These are phyloP conservation scores for Porites evermanni DNA, from an alignment of 92 coral and sea anemone genomes.

Conservation along the genomic window DNA sequence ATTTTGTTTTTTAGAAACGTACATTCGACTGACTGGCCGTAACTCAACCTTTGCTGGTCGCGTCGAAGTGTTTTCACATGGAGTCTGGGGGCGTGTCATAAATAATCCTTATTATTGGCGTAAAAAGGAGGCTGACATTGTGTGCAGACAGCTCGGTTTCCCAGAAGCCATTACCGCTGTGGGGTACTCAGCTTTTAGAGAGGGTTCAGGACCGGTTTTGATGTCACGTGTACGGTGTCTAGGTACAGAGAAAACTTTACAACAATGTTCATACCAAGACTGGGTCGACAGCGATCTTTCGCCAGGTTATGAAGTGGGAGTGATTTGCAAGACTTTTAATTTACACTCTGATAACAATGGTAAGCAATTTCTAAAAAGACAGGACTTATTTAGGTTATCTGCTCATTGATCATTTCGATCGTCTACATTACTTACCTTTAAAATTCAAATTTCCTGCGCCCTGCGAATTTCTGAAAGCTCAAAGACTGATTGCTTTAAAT, in stretches of 20 bases:
- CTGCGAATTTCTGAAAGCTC: no score
- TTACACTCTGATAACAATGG: not conserved
- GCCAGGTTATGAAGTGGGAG: not conserved
- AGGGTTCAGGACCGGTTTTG: constrained; percentile 6
- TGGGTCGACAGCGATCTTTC: not conserved
- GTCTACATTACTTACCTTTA: no score
- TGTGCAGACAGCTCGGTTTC: not conserved
- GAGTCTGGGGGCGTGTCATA: constrained; percentile 29
- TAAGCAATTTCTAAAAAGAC: not conserved
- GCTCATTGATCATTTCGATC: no score
- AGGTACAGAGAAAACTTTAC: constrained; percentile 8
- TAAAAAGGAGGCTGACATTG: constrained; percentile 19
- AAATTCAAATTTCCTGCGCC: no score
- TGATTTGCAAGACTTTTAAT: constrained; percentile 13
- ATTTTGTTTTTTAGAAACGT: not conserved
- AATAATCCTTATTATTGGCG: not conserved
- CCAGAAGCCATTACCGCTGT: constrained; percentile 14
- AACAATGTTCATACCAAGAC: not conserved
- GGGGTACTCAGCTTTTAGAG: not conserved
- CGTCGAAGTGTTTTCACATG: constrained; percentile 22
- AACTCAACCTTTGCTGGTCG: constrained; percentile 19
- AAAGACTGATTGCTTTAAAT: no score
- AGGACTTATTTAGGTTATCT: no score
- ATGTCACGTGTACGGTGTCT: constrained; percentile 7
- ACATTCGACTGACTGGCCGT: constrained; percentile 2